phyloP scores from a whole-genome alignment of 2,797 vertebrate species.

The Rhinoraja longicauda region DNA sequence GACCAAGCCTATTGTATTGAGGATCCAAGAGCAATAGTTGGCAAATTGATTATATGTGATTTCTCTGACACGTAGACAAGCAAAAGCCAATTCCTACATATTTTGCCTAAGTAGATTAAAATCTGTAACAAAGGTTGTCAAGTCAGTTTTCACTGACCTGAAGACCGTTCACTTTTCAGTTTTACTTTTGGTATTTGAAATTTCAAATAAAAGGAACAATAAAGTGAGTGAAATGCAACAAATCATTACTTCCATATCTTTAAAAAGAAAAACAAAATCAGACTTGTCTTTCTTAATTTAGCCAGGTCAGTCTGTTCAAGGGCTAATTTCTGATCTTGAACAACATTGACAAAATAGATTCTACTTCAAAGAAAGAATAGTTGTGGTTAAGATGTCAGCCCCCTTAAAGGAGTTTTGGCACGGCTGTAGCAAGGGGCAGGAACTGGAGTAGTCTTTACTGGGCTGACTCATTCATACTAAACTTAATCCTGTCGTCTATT shows the following conservation, averaged over 20 bases:
- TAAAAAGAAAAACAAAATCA: not conserved
- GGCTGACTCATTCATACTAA: slow-evolving; percentile 51
- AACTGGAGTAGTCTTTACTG: slow-evolving; percentile 47
- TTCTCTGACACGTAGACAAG: not conserved
- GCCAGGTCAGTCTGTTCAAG: slow-evolving; percentile 43
- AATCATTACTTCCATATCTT: not conserved
- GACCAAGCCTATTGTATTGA: not conserved
- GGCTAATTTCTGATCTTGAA: slow-evolving; percentile 50
- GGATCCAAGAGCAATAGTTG: not conserved
- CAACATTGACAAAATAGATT: slow-evolving; percentile 44
- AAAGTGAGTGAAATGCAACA: not conserved
- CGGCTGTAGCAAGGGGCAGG: slow-evolving; percentile 48
- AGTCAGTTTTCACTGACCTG: not conserved
- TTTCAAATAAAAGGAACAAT: slow-evolving; percentile 23
- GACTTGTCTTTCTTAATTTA: not conserved
- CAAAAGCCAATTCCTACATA: not conserved
- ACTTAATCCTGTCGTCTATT: slow-evolving; percentile 57
- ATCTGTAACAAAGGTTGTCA: not conserved
- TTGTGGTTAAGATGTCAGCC: slow-evolving; percentile 54
- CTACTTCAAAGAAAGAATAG: slow-evolving; percentile 47
- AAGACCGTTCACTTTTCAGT: no score
- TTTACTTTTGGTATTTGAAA: not conserved
- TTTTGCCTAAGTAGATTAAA: not conserved
- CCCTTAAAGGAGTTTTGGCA: slow-evolving; percentile 53
- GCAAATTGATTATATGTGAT: not conserved